These are phyloP conservation scores for Solenodon paradoxus DNA, from an alignment of 2,113 vertebrate genomes.

Conservation along the genomic window DNA sequence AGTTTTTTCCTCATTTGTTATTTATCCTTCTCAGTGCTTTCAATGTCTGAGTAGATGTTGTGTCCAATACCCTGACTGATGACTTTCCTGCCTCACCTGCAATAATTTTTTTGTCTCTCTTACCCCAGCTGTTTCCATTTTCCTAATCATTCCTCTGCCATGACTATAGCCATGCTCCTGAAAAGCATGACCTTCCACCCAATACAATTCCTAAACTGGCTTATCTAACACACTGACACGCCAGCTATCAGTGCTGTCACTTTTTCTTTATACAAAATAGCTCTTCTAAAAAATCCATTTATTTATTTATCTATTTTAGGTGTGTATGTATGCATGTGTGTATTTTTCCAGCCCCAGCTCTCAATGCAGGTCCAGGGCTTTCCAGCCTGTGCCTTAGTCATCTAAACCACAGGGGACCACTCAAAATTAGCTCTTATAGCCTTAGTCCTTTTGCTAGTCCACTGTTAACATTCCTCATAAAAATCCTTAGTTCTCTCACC, in stretches of 20 bases:
- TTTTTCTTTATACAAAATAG: neutral
- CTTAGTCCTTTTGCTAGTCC: neutral
- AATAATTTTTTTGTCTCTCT: neutral
- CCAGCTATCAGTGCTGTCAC: neutral
- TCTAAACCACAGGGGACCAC: too few relatives aligned
- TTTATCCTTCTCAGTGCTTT: neutral
- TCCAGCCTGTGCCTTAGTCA: too few relatives aligned
- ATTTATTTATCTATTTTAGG: too few relatives aligned
- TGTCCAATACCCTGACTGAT: neutral
- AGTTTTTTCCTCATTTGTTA: neutral
- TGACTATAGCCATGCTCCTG: accelerated
- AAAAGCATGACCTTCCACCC: neutral
- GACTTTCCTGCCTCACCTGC: neutral
- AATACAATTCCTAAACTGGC: neutral
- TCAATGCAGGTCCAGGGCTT: too few relatives aligned
- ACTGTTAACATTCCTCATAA: neutral
- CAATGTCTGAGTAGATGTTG: neutral
- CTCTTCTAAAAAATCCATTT: too few relatives aligned
- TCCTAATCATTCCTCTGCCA: neutral
- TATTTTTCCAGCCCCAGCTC: too few relatives aligned
- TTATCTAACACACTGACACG: neutral
- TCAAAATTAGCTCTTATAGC: too few relatives aligned
- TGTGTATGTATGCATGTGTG: too few relatives aligned
- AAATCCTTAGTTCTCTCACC: neutral
- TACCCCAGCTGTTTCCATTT: neutral